Conservation (phyloP, 2,888 invertebrate genomes). For the Anorthoa munda region DNA sequence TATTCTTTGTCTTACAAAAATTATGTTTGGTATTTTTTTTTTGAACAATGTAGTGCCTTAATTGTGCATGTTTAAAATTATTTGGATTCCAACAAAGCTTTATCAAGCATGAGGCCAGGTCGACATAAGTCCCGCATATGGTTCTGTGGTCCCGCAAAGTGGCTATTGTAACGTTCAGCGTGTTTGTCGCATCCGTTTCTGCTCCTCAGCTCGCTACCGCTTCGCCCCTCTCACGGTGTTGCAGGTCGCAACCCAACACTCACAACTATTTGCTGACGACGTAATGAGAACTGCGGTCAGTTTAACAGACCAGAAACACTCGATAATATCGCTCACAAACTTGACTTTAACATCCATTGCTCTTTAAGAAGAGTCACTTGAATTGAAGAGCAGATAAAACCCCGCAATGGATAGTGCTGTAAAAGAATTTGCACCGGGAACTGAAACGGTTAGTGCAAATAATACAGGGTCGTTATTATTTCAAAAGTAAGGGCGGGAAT, state of each 20-base stretch:
- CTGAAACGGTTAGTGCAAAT: background rate
- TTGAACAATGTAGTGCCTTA: too few species aligned
- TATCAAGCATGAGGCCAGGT: too few species aligned
- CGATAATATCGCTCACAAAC: background rate
- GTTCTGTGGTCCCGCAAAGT: too few species aligned
- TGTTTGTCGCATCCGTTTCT: background rate
- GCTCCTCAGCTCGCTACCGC: background rate
- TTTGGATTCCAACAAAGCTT: too few species aligned
- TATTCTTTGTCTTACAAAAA: too few species aligned
- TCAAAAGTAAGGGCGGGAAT: slow-evolving; percentile 65
- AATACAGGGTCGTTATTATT: slow-evolving; percentile 69
- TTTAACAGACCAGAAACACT: background rate
- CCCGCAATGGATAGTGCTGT: slow-evolving; percentile 5
- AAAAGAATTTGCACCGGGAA: background rate
- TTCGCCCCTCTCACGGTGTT: slow-evolving; percentile 1
- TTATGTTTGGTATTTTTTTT: too few species aligned
- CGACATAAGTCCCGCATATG: too few species aligned
- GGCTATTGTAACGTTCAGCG: too few species aligned
- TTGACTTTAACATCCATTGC: slow-evolving; percentile 30
- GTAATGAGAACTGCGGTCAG: slow-evolving; percentile 65
- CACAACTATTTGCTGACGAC: slow-evolving; percentile 64
- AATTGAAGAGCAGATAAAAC: background rate
- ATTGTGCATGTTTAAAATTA: too few species aligned
- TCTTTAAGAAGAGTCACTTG: background rate
- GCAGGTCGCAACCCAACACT: slow-evolving; percentile 20